Evolutionary conservation across 2,888 invertebrate species (phyloP).

Genomic region (Thysanoteuthis rhombus): DNA sequence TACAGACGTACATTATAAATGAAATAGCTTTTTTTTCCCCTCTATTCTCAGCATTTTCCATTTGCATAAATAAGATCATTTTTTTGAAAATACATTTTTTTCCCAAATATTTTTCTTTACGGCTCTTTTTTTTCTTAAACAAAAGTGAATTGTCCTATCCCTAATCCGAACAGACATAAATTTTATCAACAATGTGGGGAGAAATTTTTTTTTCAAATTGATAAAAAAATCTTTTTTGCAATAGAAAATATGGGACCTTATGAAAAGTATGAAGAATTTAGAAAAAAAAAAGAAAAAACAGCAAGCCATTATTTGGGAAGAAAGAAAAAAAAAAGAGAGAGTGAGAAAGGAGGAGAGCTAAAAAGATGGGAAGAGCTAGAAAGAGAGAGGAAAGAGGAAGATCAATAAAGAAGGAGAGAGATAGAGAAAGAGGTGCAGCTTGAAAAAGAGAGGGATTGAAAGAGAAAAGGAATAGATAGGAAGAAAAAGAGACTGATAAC

Average conservation of each 20-base stretch:
- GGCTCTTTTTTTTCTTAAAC: background rate
- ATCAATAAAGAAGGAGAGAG: background rate
- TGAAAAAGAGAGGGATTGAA: background rate
- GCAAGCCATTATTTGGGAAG: background rate
- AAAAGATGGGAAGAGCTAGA: background rate
- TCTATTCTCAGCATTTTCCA: background rate
- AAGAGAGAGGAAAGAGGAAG: background rate
- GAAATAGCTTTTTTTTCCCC: background rate
- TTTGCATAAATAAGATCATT: background rate
- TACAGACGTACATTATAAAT: background rate
- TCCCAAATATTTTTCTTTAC: background rate
- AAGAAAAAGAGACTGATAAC: background rate
- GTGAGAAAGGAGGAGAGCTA: background rate
- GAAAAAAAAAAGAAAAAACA: background rate
- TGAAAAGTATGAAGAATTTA: background rate
- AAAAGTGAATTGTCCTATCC: background rate
- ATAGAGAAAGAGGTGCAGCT: accelerated
- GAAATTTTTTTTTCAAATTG: background rate
- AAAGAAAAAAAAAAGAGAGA: background rate
- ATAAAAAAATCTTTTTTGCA: too few species aligned
- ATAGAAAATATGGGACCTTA: background rate
- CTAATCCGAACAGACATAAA: background rate
- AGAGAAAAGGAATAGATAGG: background rate
- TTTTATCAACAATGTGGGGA: background rate
- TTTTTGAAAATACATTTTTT: background rate